Evolutionary conservation across 2,113 vertebrate species (phyloP).

Genomic region (Ameiurus melas): DNA sequence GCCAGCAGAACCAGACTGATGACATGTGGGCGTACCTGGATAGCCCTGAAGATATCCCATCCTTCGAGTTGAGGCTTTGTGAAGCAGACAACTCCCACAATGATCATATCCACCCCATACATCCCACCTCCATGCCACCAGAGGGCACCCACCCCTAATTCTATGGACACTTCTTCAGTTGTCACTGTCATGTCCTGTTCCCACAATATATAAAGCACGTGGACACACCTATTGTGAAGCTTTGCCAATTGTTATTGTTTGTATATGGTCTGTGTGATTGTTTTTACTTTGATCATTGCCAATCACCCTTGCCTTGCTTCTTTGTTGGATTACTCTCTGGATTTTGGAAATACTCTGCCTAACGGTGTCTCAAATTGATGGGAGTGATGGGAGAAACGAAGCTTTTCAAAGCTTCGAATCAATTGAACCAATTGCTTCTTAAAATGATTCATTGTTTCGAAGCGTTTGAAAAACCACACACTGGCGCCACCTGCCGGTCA

Average conservation of each 20-base stretch:
- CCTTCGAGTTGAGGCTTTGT: neutral
- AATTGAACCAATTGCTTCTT: no score
- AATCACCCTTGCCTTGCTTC: neutral
- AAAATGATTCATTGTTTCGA: no score
- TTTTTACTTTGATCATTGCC: neutral
- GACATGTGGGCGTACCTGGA: neutral
- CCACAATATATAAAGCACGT: neutral
- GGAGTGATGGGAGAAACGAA: no score
- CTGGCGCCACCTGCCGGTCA: no score
- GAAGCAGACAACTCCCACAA: neutral
- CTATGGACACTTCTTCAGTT: neutral
- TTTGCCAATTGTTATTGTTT: neutral
- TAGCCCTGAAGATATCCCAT: neutral
- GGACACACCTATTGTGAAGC: neutral
- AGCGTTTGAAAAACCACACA: no score
- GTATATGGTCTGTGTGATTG: no score
- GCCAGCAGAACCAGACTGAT: neutral
- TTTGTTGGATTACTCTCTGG: neutral
- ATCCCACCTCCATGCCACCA: slow-evolving; percentile 3
- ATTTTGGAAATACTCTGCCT: neutral
- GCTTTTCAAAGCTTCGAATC: no score
- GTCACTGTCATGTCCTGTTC: neutral
- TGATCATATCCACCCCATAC: neutral
- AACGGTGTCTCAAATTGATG: neutral
- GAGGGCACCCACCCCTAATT: neutral